A percentile compares a stretch with the other conserved stretches of the same genome.
phyloP scores from a whole-genome alignment of 2,797 vertebrate species.

The Syngnathus rostellatus region DNA sequence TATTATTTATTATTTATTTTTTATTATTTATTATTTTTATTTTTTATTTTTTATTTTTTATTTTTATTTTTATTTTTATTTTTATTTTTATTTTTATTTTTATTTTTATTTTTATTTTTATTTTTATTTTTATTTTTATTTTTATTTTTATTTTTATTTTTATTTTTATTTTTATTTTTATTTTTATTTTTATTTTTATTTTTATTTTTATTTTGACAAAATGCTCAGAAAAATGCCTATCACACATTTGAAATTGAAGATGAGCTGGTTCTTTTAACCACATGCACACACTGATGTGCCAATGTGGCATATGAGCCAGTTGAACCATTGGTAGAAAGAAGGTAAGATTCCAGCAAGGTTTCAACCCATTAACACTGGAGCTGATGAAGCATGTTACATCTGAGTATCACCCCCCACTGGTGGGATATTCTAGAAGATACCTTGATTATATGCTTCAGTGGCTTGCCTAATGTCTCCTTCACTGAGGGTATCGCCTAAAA shows the following conservation, averaged over 20 bases:
- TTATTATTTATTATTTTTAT: too few species aligned
- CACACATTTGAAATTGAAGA: background rate
- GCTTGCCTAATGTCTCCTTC: slow-evolving; percentile 49
- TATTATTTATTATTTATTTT: too few species aligned
- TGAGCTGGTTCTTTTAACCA: slow-evolving; percentile 6
- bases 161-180: too few species aligned
- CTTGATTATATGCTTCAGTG: slow-evolving; percentile 55
- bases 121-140: too few species aligned
- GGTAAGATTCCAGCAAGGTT: slow-evolving; percentile 20
- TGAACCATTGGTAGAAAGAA: slow-evolving; percentile 31
- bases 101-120: too few species aligned
- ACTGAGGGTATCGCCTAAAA: slow-evolving; percentile 32
- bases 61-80: too few species aligned
- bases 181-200: too few species aligned
- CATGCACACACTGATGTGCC: slow-evolving; percentile 6
- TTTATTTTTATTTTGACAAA: too few species aligned
- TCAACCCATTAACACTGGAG: slow-evolving; percentile 47
- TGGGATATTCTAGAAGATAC: slow-evolving; percentile 34
- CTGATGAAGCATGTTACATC: slow-evolving; percentile 48
- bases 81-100: too few species aligned
- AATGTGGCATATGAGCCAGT: slow-evolving; percentile 18
- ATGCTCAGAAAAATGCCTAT: background rate
- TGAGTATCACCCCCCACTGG: slow-evolving; percentile 54
- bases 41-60: too few species aligned
- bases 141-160: too few species aligned